Evolutionary conservation across 2,888 invertebrate genomes (phyloP), one percentile per base, ranked within the genome.

Genomic region (Baronia brevicornis): DNA sequence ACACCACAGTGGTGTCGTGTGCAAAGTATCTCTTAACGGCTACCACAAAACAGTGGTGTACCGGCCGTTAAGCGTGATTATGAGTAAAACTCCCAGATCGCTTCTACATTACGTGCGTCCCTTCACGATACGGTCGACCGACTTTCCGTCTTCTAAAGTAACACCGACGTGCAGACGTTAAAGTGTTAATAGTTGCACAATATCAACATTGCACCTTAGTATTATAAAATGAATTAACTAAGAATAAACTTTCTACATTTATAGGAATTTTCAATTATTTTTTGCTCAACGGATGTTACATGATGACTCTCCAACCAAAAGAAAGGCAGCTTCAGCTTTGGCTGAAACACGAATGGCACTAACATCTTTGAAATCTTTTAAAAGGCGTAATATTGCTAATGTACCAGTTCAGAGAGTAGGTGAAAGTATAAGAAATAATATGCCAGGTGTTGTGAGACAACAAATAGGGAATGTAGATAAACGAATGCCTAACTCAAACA

Each of bases 321-420:
- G 86, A 27, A 84, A 84, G 41, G 87, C 87, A 38, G 87, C 87
- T 27, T 82, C 86, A 22, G 86, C 88, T 13, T 65, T 92, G 26
- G 84, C 87, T 10, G 91, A 92, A 53, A 91, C 93, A 30, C 86
- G 96, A 34, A 86, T 89, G 58, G 94, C 93, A 4, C 78, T 96
- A 34, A 92, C 92, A 31, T 91, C 91, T 2, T 69, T 95, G 23
- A 89, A 87, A 47, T 88, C 91, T 0, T 89, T 90, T 43, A 90
- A 89, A 39, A 85, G 90, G 14, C 65, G 82, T 14, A 84, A 85
- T 48, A 73, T 75, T 51, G 71, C 84, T 3, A 77, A 62, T 63
- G 84, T 64, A 4, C 80, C 80, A n/a, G 61, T 84, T 13, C 73
- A 82, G 51, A 61, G 78, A 53, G 79, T 86, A 5, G 88, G 88